A percentile compares a stretch with the other conserved stretches of the same genome.
These are phyloP conservation scores for Drosophila birchii DNA, from an alignment of 2,888 invertebrate genomes.

Conservation along the genomic window DNA sequence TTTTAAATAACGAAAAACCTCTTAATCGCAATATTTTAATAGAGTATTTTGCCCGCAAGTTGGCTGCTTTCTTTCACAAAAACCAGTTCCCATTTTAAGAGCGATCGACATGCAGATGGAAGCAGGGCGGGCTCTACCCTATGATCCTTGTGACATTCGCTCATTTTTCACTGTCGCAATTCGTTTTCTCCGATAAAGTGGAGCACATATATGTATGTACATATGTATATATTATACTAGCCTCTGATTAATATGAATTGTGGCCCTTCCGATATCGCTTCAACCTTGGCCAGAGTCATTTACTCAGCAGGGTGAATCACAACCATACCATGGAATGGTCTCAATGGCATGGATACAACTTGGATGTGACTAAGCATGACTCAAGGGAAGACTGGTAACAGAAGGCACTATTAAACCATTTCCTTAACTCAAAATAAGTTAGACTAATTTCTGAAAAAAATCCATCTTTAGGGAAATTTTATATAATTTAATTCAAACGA, in stretches of 20 bases:
- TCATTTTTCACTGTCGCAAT: slow-evolving; percentile 53
- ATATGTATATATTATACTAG: slow-evolving; percentile 18
- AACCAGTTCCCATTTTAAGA: slow-evolving; percentile 28
- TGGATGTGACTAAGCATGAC: slow-evolving; percentile 49
- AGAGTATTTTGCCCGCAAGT: background rate
- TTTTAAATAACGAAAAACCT: background rate
- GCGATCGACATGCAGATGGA: slow-evolving; percentile 29
- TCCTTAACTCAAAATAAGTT: background rate
- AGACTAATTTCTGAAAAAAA: background rate
- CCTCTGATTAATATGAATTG: slow-evolving; percentile 50
- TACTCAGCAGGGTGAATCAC: slow-evolving; percentile 56
- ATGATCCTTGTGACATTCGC: slow-evolving; percentile 48
- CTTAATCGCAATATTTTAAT: background rate
- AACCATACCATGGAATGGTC: slow-evolving; percentile 33
- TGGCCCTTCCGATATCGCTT: slow-evolving; percentile 36
- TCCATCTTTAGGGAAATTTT: background rate
- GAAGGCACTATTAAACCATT: background rate
- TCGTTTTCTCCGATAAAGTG: slow-evolving; percentile 46
- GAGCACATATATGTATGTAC: slow-evolving; percentile 21
- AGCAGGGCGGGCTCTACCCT: slow-evolving; percentile 10
- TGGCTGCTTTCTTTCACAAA: slow-evolving; percentile 6
- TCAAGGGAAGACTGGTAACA: slow-evolving; percentile 29
- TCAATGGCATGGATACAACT: slow-evolving; percentile 4
- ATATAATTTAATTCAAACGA: background rate
- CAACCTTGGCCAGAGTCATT: slow-evolving; percentile 55